Percentiles rank a stretch among this genome's conserved stretches.
phyloP scores from a whole-genome alignment of 1,140 invertebrate species.

The Megathymus violae region DNA sequence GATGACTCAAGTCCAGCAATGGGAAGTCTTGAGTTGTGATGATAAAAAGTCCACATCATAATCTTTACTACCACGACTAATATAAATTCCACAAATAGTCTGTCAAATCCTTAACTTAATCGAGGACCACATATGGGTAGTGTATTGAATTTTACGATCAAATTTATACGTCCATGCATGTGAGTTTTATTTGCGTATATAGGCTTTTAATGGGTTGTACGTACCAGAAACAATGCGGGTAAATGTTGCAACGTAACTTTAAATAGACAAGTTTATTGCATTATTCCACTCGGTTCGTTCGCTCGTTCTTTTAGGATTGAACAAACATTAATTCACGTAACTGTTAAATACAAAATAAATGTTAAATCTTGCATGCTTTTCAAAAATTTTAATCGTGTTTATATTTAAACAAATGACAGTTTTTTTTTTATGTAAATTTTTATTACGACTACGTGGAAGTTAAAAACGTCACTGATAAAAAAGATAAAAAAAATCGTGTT shows the following conservation, averaged over 20 bases:
- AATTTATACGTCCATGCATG: slow-evolving; percentile 67
- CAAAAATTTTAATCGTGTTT: too few relatives aligned
- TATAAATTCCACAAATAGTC: slow-evolving; percentile 41
- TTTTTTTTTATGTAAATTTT: too few relatives aligned
- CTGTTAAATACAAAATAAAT: background rate
- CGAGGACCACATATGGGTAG: slow-evolving; percentile 68
- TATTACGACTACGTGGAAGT: too few relatives aligned
- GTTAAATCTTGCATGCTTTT: background rate
- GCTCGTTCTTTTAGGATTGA: slow-evolving; percentile 37
- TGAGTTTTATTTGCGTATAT: slow-evolving; percentile 78
- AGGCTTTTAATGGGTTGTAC: slow-evolving; percentile 73
- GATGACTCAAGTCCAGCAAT: too few relatives aligned
- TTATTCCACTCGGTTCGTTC: slow-evolving; percentile 45
- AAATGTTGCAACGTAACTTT: slow-evolving; percentile 64
- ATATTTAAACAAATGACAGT: background rate
- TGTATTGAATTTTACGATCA: slow-evolving; percentile 76
- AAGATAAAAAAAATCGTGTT: too few relatives aligned
- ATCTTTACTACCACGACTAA: too few relatives aligned
- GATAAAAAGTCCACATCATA: too few relatives aligned
- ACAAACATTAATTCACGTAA: background rate
- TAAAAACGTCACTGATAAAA: too few relatives aligned
- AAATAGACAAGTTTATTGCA: slow-evolving; percentile 47
- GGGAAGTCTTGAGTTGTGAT: too few relatives aligned
- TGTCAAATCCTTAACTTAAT: slow-evolving; percentile 74
- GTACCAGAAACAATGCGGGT: slow-evolving; percentile 67